Evolutionary conservation across 2,888 invertebrate genomes (phyloP), one percentile per base, ranked within the genome.

Genomic region (Heliconius charithonia): DNA sequence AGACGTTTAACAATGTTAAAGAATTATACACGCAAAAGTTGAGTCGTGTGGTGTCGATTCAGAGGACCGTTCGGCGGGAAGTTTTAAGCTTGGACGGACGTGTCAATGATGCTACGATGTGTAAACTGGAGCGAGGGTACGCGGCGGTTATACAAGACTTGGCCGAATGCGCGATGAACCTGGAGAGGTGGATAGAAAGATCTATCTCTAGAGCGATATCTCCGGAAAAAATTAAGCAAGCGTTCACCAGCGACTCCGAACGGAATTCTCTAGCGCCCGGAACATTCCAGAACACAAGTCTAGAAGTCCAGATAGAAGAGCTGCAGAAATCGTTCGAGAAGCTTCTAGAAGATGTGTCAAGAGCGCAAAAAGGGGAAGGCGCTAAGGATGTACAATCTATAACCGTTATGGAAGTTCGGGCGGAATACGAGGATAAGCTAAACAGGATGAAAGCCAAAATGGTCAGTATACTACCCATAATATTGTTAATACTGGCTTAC

Each of bases 361-460:
- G 91, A 3, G 91, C 92, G 22, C 85, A 83, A 78, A 89, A 86
- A 27, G 89, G 88, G 1, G 91, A 91, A 25, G 89, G 90, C 2
- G 88, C 88, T 1, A 87, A 84, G 70, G 91, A 90, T 65, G 80
- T 87, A 9, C 91, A 90, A 78, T 86, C 90, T 2, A 82, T 88
- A 70, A 92, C 93, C 0, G 88, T 96, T 67, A 92, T 94, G 88
- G 96, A 96, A 78, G 93, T 97, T 7, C 94, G 96, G 77, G 93
- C 93, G 29, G 97, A 97, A 86, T 96, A 97, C 87, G 97, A 97
- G 85, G 95, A 95, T 83, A 97, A 97, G 91, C 91, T 98, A 86
- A 97, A 97, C 86, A 96, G 97, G 89, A 97, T 97, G 96, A 98
- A 97, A 89, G 95, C 96, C 75, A 97, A 97, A 96, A 97, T 97